Percentiles rank a stretch among this genome's conserved stretches.
Evolutionary conservation across 2,797 vertebrate species (phyloP).

Genomic region (Pipistrellus kuhlii): DNA sequence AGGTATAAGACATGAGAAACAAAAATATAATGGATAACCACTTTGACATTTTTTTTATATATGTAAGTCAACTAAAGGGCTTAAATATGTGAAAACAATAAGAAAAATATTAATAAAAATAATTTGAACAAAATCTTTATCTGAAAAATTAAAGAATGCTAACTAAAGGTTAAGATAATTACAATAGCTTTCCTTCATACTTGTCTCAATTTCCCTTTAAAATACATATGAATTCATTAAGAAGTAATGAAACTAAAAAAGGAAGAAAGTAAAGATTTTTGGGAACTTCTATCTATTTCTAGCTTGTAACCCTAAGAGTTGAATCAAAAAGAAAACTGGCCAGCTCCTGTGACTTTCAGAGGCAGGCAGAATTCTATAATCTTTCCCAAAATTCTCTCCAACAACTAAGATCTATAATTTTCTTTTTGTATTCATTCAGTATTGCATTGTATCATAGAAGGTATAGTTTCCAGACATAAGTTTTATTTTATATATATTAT

Average conservation of each 20-base stretch:
- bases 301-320: not conserved
- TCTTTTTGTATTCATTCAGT: not conserved
- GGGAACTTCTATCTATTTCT: not conserved
- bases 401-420: not conserved
- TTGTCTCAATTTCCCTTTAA: not conserved
- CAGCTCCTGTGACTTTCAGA: not conserved
- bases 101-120: conserved; percentile 31
- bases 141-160: conserved; percentile 33
- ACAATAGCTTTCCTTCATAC: not conserved
- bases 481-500: not conserved
- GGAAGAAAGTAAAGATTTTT: conserved; percentile 19
- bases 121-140: conserved; percentile 12
- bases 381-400: not conserved
- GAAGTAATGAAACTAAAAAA: not conserved
- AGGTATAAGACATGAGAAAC: not conserved
- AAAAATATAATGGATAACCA: not conserved
- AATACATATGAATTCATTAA: not conserved
- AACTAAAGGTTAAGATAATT: not conserved
- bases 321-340: not conserved
- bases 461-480: not conserved
- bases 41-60: conserved; percentile 1
- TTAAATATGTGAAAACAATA: conserved; percentile 17
- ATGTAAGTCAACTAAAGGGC: not conserved
- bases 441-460: not conserved
- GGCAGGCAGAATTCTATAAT: not conserved